Conservation (phyloP, 1,140 invertebrate species). For the Camponotus floridanus region DNA sequence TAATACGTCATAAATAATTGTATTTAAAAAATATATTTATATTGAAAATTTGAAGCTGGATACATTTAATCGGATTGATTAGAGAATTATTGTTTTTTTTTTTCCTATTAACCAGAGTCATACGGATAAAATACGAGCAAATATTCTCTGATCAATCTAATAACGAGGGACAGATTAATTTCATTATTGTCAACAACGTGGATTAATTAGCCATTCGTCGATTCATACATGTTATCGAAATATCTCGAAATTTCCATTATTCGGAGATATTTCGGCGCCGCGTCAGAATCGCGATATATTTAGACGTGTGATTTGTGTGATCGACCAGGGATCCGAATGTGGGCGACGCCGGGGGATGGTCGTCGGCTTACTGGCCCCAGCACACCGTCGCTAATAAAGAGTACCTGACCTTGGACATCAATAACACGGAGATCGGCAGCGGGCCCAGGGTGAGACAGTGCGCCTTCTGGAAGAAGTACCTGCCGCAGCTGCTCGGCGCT, state of each 20-base stretch:
- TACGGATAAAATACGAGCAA: background rate
- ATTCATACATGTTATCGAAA: background rate
- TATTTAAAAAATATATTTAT: background rate
- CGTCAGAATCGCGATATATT: background rate
- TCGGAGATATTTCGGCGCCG: constrained; percentile 22
- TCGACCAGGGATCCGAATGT: constrained; percentile 89
- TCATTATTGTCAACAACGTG: background rate
- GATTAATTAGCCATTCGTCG: background rate
- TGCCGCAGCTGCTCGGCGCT: constrained; percentile 94
- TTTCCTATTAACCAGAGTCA: background rate
- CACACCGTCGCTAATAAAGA: constrained; percentile 94
- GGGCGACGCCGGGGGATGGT: constrained; percentile 88
- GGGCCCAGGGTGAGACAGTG: constrained; percentile 96
- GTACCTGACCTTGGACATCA: constrained; percentile 94
- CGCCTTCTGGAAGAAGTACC: constrained; percentile 98
- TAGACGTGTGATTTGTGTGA: constrained; percentile 24
- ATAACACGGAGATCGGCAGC: constrained; percentile 92
- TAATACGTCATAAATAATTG: background rate
- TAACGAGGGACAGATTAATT: background rate
- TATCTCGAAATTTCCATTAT: constrained; percentile 5
- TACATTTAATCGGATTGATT: background rate
- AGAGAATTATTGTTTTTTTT: background rate
- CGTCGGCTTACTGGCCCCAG: constrained; percentile 93
- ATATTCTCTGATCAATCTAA: background rate
- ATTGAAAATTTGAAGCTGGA: background rate